A percentile compares a stretch with the other conserved stretches of the same genome.
phyloP scores from a whole-genome alignment of 2,113 vertebrate genomes.

The Tachycineta bicolor region DNA sequence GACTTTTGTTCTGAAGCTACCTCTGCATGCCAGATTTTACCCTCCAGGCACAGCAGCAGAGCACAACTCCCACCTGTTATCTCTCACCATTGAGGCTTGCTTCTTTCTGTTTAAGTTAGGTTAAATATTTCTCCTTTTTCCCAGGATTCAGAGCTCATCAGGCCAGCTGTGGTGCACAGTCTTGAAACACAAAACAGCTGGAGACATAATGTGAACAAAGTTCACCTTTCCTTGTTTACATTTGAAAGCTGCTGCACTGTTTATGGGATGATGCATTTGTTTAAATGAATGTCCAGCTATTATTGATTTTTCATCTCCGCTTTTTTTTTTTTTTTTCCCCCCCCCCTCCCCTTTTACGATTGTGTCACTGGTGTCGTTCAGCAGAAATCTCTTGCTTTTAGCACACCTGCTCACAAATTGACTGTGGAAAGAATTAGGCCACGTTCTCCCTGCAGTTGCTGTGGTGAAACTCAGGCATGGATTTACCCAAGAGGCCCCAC shows the following conservation, averaged over 20 bases:
- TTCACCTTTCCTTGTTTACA: conserved; percentile 78
- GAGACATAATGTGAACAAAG: conserved; percentile 74
- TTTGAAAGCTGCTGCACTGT: conserved; percentile 75
- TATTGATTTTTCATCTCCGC: conserved; percentile 59
- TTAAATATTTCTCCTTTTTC: conserved; percentile 72
- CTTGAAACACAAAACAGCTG: conserved; percentile 79
- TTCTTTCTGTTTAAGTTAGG: conserved; percentile 66
- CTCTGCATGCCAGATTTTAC: conserved; percentile 71
- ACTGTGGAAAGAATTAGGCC: background rate
- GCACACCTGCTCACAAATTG: conserved; percentile 53
- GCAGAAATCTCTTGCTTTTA: conserved; percentile 7
- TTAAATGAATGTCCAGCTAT: conserved; percentile 73
- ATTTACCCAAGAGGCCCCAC: background rate
- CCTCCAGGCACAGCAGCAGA: conserved; percentile 57
- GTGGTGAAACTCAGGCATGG: background rate
- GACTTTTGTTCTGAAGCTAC: conserved; percentile 67
- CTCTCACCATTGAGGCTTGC: conserved; percentile 57
- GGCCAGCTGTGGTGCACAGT: conserved; percentile 70
- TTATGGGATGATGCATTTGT: conserved; percentile 77
- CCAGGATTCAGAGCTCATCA: conserved; percentile 73
- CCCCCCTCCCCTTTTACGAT: background rate
- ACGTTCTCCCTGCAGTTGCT: background rate
- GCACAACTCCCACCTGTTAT: conserved; percentile 72
- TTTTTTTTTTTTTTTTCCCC: background rate
- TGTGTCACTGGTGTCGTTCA: conserved; percentile 41